Conservation (phyloP, 2,113 vertebrate species). For the Dasyornis broadbenti region DNA sequence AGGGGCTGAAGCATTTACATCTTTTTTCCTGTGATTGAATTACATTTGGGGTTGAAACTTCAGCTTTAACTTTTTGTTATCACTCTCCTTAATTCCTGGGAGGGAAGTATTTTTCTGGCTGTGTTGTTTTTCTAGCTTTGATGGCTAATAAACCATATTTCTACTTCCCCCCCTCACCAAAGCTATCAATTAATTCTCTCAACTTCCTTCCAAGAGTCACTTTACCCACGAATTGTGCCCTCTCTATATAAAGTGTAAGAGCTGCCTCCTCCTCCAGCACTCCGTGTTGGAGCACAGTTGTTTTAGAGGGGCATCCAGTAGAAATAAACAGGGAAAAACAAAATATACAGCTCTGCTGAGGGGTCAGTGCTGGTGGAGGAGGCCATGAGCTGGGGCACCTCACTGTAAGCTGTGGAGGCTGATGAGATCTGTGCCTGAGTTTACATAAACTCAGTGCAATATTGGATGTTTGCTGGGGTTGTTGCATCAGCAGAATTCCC, state of each 20-base stretch:
- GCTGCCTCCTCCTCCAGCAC: neutral
- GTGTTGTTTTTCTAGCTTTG: neutral
- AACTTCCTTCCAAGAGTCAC: neutral
- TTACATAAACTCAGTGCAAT: neutral
- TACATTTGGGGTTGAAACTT: neutral
- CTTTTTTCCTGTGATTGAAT: neutral
- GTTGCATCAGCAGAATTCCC: neutral
- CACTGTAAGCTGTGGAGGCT: neutral
- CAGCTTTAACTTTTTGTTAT: neutral
- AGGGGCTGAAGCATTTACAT: neutral
- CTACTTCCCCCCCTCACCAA: too few relatives aligned
- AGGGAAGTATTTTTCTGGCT: neutral
- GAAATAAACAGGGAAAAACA: neutral
- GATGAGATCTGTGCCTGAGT: neutral
- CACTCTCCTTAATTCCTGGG: neutral
- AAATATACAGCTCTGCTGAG: neutral
- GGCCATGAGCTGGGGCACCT: neutral
- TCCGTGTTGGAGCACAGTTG: neutral
- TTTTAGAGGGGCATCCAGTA: neutral
- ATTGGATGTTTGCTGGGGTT: neutral
- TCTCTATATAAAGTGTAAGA: accelerated
- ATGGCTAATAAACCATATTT: neutral
- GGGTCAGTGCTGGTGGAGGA: neutral
- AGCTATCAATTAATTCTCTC: neutral
- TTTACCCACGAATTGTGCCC: accelerated